Percentiles rank a stretch among this genome's conserved stretches.
Evolutionary conservation across 2,888 invertebrate species (phyloP).

Genomic region (Myathropa florea): DNA sequence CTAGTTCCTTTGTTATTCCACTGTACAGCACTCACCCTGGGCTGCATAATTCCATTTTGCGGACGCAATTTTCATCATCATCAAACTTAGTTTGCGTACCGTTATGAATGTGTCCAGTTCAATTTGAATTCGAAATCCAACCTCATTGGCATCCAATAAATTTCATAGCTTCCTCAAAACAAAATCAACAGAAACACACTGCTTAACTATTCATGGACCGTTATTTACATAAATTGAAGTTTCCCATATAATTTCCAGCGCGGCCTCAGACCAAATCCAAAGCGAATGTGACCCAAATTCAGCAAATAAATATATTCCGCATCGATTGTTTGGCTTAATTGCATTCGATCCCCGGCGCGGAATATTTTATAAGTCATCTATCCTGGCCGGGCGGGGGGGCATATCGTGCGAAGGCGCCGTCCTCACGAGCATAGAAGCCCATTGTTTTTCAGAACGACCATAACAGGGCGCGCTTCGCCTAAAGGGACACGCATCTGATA

Average conservation of each 20-base stretch:
- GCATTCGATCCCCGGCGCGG: constrained; percentile 7
- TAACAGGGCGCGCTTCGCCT: background rate
- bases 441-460: background rate
- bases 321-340: constrained; percentile 28
- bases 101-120: background rate
- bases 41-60: background rate
- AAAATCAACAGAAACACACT: background rate
- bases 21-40: background rate
- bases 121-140: constrained; percentile 25
- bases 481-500: background rate
- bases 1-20: background rate
- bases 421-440: background rate
- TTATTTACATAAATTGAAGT: constrained; percentile 47
- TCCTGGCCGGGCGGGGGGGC: background rate
- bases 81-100: background rate
- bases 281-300: constrained; percentile 24
- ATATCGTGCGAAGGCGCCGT: background rate
- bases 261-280: background rate
- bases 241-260: constrained; percentile 12
- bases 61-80: background rate
- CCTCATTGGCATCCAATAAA: constrained; percentile 21
- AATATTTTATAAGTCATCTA: constrained; percentile 27
- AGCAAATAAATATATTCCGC: constrained; percentile 24
- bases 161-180: background rate
- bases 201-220: constrained; percentile 10